These are phyloP conservation scores for Benitochromis conjunctus DNA, from an alignment of 2,113 vertebrate species.

Conservation along the genomic window DNA sequence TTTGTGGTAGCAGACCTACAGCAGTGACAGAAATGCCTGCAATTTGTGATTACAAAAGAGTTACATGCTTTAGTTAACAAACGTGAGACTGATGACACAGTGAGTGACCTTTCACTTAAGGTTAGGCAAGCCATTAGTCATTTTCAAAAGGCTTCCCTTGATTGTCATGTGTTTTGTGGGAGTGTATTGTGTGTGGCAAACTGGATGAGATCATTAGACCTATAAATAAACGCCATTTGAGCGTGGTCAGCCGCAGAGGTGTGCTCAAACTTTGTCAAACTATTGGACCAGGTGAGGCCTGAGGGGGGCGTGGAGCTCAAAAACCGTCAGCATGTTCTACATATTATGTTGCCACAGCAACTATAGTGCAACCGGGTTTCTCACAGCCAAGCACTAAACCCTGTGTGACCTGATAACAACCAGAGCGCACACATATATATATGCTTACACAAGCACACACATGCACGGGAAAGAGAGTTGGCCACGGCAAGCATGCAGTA, in stretches of 20 bases:
- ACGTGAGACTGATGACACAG: neutral
- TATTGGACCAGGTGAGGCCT: conserved; percentile 31
- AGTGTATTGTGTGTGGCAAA: neutral
- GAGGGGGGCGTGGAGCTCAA: neutral
- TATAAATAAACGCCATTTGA: conserved; percentile 21
- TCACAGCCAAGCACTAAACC: conserved; percentile 34
- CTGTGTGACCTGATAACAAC: conserved; percentile 45
- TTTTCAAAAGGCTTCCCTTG: neutral
- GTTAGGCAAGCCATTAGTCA: neutral
- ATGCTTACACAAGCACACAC: neutral
- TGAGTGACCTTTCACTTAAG: conserved; percentile 33
- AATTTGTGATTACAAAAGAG: neutral
- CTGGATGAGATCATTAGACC: neutral
- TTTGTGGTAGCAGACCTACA: neutral
- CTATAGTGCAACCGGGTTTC: neutral
- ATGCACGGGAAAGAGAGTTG: neutral
- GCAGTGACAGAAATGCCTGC: neutral
- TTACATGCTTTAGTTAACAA: neutral
- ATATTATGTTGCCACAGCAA: conserved; percentile 60
- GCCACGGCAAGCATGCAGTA: neutral
- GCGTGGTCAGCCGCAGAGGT: neutral
- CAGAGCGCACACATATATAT: neutral
- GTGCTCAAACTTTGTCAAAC: conserved; percentile 6
- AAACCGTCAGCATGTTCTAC: neutral
- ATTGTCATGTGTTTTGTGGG: neutral